phyloP scores from a whole-genome alignment of 2,888 invertebrate genomes.

The Caenorhabditis panamensis region DNA sequence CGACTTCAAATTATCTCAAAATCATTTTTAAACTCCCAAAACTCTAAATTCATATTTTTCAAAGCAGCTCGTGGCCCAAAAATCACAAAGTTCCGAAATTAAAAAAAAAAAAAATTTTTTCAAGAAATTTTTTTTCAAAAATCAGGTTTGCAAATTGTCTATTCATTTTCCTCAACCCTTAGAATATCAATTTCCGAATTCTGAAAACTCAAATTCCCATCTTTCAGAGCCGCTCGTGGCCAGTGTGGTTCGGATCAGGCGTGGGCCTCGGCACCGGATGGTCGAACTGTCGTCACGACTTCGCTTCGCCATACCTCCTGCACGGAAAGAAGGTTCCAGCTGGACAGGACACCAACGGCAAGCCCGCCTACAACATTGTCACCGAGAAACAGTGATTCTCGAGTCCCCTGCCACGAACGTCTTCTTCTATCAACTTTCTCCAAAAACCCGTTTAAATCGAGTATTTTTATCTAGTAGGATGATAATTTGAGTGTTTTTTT shows the following conservation, averaged over 20 bases:
- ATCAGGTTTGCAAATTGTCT: not conserved
- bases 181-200: not conserved
- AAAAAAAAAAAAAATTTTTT: no score
- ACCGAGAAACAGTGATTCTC: conserved; percentile 53
- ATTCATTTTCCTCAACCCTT: not conserved
- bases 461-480: conserved; percentile 18
- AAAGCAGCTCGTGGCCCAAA: no score
- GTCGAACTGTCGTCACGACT: conserved; percentile 89
- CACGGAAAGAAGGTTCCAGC: conserved; percentile 81
- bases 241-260: conserved; percentile 90
- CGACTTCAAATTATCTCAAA: no score
- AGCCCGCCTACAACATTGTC: conserved; percentile 71
- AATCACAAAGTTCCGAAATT: no score
- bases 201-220: conserved; percentile 26
- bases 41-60: no score
- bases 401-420: conserved; percentile 5
- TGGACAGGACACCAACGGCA: conserved; percentile 71
- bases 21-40: no score
- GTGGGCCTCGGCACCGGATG: conserved; percentile 93
- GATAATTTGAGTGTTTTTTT: no score
- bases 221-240: conserved; percentile 88
- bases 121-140: not conserved
- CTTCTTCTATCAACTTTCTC: not conserved
- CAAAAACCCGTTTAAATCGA: not conserved
- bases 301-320: conserved; percentile 82